Base-by-base conservation (phyloP, 2,113 vertebrate genomes). In the Halichoerus grypus region DNA sequence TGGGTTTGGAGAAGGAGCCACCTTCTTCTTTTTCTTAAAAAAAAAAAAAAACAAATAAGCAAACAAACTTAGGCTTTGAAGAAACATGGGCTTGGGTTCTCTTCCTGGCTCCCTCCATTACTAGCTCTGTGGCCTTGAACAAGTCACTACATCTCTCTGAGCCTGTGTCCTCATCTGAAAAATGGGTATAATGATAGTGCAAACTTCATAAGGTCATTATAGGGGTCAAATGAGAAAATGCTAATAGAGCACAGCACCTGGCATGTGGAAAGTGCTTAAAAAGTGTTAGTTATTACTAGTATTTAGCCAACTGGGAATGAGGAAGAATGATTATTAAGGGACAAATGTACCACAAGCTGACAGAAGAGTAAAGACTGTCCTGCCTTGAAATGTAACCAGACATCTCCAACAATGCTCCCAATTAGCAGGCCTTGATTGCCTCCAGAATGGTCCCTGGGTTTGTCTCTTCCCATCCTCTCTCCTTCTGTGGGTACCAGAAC, bases 161-260 rank as follows among this genome's bases (percentile, higher is more conserved):
- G 19, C 51, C 72, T 91, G 28, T 81, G 80, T 90, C 39, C 63
- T 92, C 77, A 74, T 51, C 85, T 97, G 65, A 51, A 88, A 88
- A 89, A 85, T 42, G 49, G 46, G 22, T 21, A 24, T 55, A 61
- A 69, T 24, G 13, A 61, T 21, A 76, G 77, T n/a, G 22, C 6
- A 77, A 33, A 39, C 13, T 19, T 84, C n/a, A 33, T 13, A 18
- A 16, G n/a, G 42, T 76, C 49, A 31, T 85, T 28, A 7, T 55
- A 88, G 61, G 42, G 18, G 7, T 53, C 36, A 22, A 22, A 69
- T 76, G 53, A 93, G 74, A 90, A n/a, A 69, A 72, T 10, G 7
- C 26, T 14, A 11, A n/a, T 33, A 77, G 11, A 53, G 19, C 42
- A 33, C 31, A 80, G 15, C 16, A 57, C 49, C 36, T 22, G 14